Evolutionary conservation across 2,797 vertebrate genomes (phyloP), one percentile per base, ranked within the genome.

Genomic region (Diplodus puntazzo): DNA sequence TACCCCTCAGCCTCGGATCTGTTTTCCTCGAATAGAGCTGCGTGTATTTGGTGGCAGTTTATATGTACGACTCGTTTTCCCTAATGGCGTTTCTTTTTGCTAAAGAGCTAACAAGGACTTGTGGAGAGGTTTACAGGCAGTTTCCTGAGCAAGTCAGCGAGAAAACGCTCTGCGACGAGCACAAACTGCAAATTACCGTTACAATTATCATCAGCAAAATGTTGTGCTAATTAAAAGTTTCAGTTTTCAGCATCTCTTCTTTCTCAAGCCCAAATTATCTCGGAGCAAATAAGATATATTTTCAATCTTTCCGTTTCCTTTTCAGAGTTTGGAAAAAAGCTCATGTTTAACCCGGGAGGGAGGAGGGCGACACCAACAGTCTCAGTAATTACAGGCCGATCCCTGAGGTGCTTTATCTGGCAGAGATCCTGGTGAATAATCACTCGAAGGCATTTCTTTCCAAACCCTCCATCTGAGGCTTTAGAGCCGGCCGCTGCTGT

Each of bases 191-290:
- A 69, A 82, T 80, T 63, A 68, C 10, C n/a, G 0, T 77, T 43
- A 54, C 21, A 55, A 62, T 83, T 69, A 84, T 79, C 71, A 70
- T 75, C 66, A 75, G 67, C 50, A n/a, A 73, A 77, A 79, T 16
- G 50, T 34, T 59, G 34, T 5, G 42, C 11, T 78, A 66, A 86
- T 70, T 64, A 83, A 73, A 84, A 2, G 42, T 69, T 64, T 75
- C 25, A 14, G 16, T 12, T 9, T 13, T 69, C 18, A 59, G 42
- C 3, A 30, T 30, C 27, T 30, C 27, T 25, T 25, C 25, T 25
- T 25, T 25, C 25, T 25, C 25, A 25, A 25, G 3, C 25, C 27
- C 30, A 34, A 34, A 34, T 34, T 34, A 34, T 34, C 30, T 34
- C 30, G 1, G 30, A 6, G 30, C 30, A 34, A 34, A 34, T 34